These are phyloP conservation scores for Agonopterix alstromeriana DNA, from an alignment of 2,888 invertebrate genomes.

Conservation along the genomic window DNA sequence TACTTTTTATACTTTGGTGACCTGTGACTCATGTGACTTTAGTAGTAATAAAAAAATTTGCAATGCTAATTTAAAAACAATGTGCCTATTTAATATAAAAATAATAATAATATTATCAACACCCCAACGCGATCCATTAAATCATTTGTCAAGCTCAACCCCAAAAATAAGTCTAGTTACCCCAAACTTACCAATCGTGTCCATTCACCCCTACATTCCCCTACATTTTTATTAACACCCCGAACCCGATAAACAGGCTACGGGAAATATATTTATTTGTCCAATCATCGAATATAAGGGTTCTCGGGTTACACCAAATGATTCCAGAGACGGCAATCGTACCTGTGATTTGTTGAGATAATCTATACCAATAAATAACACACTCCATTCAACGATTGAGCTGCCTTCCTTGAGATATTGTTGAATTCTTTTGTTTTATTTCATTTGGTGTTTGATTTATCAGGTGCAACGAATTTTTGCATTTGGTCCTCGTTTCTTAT, in stretches of 20 bases:
- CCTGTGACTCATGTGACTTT: no score
- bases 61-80: no score
- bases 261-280: constrained; percentile 76
- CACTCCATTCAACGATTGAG: constrained; percentile 65
- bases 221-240: constrained; percentile 77
- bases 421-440: constrained; percentile 21
- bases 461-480: constrained; percentile 19
- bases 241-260: constrained; percentile 73
- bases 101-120: no score
- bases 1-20: no score
- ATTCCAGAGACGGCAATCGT: constrained; percentile 58
- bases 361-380: constrained; percentile 71
- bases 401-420: constrained; percentile 53
- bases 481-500: no score
- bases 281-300: constrained; percentile 74
- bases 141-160: no score
- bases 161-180: no score
- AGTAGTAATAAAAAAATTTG: no score
- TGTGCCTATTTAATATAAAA: no score
- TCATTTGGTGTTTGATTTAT: constrained; percentile 44
- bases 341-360: constrained; percentile 71
- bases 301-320: constrained; percentile 72
- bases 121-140: no score
- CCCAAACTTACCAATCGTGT: neutral
- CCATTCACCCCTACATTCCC: constrained; percentile 32